Evolutionary conservation across 2,113 vertebrate species (phyloP), one percentile per base, ranked within the genome.

Genomic region (Cynopterus brachyotis): DNA sequence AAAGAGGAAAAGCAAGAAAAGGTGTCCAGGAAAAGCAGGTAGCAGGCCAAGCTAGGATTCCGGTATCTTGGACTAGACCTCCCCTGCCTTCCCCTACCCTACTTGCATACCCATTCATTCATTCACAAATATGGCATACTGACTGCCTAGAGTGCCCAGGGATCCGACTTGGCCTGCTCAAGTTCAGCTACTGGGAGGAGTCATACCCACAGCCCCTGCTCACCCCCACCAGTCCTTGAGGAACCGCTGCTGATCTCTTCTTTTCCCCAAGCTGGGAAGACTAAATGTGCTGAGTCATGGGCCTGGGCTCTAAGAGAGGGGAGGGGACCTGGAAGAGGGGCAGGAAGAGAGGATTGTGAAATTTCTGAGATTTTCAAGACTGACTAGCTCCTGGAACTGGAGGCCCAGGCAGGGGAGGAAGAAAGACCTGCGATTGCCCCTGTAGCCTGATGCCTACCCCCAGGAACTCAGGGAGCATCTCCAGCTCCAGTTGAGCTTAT

Each of bases 271-370:
- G 62, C 80, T 92, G 79, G 53, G 47, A 60, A 93, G 90, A 90
- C 53, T 80, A 97, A 98, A 98, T 98, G 96, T 98, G 98, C 98
- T 98, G 98, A 98, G 96, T 98, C 98, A 98, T 97, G 26, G 75
- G 97, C 97, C 88, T 47, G 88, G 91, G 94, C 95, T 97, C 75
- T 89, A 35, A 90, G 97, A 95, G 81, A 94, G 90, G 95, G 97
- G 97, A 96, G 95, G 97, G 95, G 94, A 97, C 83, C 73, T 97
- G 96, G 93, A 97, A 98, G 94, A 96, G 97, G 97, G 97, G 96
- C 97, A 93, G 97, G 97, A 97, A 97, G 95, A 92, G 80, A 96
- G 55, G 97, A 96, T 98, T 97, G 97, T 96, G 97, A 98, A 97
- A 97, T 97, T 92, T 94, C 73, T 19, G 73, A 91, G 93, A 91